These are phyloP conservation scores for Vidua chalybeata DNA, from an alignment of 2,113 vertebrate species.

Conservation along the genomic window DNA sequence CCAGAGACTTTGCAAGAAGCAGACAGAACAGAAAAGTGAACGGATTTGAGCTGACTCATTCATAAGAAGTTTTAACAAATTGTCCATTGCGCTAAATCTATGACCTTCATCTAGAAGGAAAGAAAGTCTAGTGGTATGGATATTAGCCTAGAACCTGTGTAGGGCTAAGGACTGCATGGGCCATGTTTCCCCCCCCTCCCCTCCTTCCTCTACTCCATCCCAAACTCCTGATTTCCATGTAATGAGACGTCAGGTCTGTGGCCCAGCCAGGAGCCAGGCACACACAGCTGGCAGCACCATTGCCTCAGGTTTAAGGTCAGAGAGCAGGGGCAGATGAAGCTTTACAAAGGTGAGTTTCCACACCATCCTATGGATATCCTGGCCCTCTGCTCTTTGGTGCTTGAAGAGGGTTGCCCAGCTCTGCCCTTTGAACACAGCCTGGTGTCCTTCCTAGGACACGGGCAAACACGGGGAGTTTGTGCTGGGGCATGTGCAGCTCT, in stretches of 20 bases:
- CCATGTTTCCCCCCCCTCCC: not conserved
- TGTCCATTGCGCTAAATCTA: not conserved
- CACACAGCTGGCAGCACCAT: not conserved
- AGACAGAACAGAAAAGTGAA: not conserved
- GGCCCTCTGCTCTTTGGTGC: not conserved
- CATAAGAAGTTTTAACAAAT: not conserved
- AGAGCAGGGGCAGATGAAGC: not conserved
- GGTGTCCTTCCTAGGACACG: not conserved
- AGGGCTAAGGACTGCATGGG: not conserved
- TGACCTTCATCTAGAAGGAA: not conserved
- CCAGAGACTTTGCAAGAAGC: conserved; percentile 13
- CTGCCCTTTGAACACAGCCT: not conserved
- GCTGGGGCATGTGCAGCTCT: not conserved
- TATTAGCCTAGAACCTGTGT: not conserved
- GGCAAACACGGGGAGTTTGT: accelerated
- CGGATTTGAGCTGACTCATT: not conserved
- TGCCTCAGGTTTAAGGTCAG: not conserved
- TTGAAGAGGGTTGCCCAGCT: accelerated
- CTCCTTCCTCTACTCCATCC: not conserved
- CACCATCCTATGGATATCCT: not conserved
- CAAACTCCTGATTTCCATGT: not conserved
- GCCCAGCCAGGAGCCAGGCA: not conserved
- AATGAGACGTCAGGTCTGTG: not conserved
- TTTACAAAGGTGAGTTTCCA: not conserved
- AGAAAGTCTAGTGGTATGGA: not conserved